Evolutionary conservation across 2,888 invertebrate species (phyloP).

Genomic region (Lithophane semibrunnea): DNA sequence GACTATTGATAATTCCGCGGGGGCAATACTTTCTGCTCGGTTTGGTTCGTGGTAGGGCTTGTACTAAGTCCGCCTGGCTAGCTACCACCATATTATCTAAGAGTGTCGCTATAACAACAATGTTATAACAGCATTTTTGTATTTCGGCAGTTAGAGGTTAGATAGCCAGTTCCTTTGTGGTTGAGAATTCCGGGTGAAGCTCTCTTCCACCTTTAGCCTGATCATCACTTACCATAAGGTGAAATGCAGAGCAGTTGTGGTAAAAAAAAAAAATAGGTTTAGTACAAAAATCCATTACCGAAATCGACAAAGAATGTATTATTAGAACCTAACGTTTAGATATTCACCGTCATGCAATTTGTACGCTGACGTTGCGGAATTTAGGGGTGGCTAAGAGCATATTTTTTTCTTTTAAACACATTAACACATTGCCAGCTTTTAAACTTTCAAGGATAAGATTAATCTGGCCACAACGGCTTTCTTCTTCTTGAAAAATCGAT

Average conservation of each 20-base stretch:
- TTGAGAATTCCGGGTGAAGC: no score
- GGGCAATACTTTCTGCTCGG: no score
- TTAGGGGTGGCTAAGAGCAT: neutral
- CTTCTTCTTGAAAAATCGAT: neutral
- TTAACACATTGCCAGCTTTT: neutral
- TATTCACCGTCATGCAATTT: slow-evolving; percentile 27
- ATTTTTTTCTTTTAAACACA: slow-evolving; percentile 3
- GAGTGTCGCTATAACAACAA: no score
- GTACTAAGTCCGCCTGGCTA: no score
- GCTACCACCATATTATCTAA: no score
- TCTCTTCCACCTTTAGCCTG: no score
- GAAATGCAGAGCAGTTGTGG: no score
- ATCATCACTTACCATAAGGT: no score
- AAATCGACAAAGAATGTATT: slow-evolving; percentile 16
- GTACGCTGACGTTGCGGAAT: slow-evolving; percentile 26
- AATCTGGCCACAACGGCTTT: neutral
- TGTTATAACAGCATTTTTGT: no score
- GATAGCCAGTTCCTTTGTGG: no score
- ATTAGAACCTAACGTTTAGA: neutral
- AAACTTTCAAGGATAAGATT: neutral
- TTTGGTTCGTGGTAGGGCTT: no score
- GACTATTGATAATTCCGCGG: neutral
- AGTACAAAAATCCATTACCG: slow-evolving; percentile 2
- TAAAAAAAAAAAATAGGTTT: neutral
- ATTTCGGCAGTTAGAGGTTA: no score